phyloP scores from a whole-genome alignment of 2,113 vertebrate species.

The Hemichromis elongatus region DNA sequence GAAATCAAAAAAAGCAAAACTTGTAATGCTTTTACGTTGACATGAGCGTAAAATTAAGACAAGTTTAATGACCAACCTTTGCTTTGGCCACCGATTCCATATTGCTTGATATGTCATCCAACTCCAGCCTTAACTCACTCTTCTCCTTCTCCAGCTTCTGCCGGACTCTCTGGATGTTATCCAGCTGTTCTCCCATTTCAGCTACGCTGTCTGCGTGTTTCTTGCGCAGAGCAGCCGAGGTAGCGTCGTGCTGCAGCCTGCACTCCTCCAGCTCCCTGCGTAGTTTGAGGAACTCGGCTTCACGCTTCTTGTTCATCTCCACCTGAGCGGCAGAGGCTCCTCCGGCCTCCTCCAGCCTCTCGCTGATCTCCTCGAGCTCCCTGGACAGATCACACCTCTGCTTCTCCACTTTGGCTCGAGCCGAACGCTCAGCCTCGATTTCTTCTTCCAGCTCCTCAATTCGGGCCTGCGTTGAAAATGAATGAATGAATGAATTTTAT shows the following conservation, averaged over 20 bases:
- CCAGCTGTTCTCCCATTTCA: conserved; percentile 71
- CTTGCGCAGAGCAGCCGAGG: conserved; percentile 63
- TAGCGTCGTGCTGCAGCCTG: conserved; percentile 74
- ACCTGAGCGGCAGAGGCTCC: conserved; percentile 38
- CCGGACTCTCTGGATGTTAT: conserved; percentile 69
- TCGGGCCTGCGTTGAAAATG: conserved; percentile 37
- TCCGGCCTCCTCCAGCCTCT: conserved; percentile 84
- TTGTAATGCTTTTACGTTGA: fast-evolving
- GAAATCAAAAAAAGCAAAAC: neutral
- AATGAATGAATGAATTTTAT: neutral
- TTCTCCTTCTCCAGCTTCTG: conserved; percentile 69
- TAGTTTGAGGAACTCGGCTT: conserved; percentile 74
- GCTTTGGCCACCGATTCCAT: conserved; percentile 67
- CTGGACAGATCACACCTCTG: conserved; percentile 71
- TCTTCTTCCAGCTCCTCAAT: conserved; percentile 74
- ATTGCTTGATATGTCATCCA: conserved; percentile 60
- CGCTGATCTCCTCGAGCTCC: conserved; percentile 89
- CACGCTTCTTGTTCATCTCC: conserved; percentile 73
- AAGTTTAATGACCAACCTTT: conserved; percentile 61
- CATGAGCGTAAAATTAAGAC: neutral
- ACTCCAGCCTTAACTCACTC: conserved; percentile 72
- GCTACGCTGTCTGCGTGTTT: conserved; percentile 70
- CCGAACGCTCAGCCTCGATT: conserved; percentile 60
- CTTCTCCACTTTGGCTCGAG: conserved; percentile 64
- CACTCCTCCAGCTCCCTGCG: conserved; percentile 74